These are phyloP conservation scores for Tetheella fluctuosa DNA, from an alignment of 2,888 invertebrate species.

Conservation along the genomic window DNA sequence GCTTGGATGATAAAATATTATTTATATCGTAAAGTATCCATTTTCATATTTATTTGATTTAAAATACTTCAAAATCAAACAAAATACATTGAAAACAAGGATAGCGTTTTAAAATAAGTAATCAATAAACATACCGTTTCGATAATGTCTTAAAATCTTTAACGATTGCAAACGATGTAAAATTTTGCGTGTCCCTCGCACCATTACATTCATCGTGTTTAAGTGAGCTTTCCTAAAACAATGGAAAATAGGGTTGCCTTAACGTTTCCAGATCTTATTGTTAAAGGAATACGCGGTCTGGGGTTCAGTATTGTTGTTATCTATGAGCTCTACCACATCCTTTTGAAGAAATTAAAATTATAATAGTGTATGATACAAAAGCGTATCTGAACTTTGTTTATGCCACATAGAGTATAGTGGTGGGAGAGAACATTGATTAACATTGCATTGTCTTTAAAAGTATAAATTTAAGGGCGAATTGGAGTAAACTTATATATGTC, in stretches of 20 bases:
- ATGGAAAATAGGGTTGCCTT: slow-evolving; percentile 48
- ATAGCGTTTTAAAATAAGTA: no score
- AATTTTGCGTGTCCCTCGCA: slow-evolving; percentile 30
- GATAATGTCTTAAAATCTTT: not conserved
- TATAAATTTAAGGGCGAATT: no score
- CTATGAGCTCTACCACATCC: slow-evolving; percentile 36
- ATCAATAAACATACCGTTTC: not conserved
- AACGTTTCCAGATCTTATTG: slow-evolving; percentile 52
- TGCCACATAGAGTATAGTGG: no score
- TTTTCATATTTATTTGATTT: no score
- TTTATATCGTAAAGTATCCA: no score
- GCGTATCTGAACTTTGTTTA: not conserved
- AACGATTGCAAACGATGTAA: slow-evolving; percentile 15
- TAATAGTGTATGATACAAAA: slow-evolving; percentile 11
- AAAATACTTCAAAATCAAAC: no score
- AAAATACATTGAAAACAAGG: no score
- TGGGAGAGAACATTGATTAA: slow-evolving; percentile 1
- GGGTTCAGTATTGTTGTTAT: slow-evolving; percentile 46
- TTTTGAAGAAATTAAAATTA: slow-evolving; percentile 41
- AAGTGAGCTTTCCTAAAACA: slow-evolving; percentile 46
- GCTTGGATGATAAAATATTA: no score
- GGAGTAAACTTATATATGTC: no score
- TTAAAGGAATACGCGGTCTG: slow-evolving; percentile 46
- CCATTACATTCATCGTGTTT: slow-evolving; percentile 42
- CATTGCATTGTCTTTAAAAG: not conserved